Evolutionary conservation across 2,888 invertebrate genomes (phyloP).

Genomic region (Cephalotes varians): DNA sequence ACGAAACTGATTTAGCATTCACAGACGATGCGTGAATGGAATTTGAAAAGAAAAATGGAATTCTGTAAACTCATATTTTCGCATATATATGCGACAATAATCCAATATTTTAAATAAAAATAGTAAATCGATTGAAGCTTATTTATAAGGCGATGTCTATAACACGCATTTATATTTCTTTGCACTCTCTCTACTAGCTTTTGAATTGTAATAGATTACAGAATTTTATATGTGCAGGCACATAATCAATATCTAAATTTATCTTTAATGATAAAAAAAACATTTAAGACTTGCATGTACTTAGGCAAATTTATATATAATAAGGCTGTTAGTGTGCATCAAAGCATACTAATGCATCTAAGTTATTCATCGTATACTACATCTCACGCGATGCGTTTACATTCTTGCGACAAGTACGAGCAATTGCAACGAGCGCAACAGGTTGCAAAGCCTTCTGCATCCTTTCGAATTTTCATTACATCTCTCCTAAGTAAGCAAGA

Average conservation of each 20-base stretch:
- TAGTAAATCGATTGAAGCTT: neutral
- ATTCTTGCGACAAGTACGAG: neutral
- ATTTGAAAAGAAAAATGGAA: constrained; percentile 51
- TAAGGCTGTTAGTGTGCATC: constrained; percentile 13
- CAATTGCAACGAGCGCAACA: constrained; percentile 43
- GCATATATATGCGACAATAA: neutral
- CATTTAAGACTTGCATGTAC: neutral
- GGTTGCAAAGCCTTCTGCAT: constrained; percentile 50
- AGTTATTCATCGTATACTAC: neutral
- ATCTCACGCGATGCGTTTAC: constrained; percentile 36
- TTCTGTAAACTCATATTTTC: neutral
- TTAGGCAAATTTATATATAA: constrained; percentile 4
- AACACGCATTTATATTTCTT: neutral
- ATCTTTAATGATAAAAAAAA: neutral
- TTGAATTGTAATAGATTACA: no score
- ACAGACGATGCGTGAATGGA: constrained; percentile 72
- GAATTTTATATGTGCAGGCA: neutral
- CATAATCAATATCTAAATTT: neutral
- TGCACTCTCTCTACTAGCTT: neutral
- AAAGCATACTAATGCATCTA: constrained; percentile 5
- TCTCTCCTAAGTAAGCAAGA: constrained; percentile 16
- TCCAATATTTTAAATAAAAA: no score
- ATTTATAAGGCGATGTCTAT: neutral
- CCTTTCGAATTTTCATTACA: constrained; percentile 59
- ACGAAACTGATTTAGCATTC: constrained; percentile 74